Base-by-base conservation (phyloP, 2,888 invertebrate genomes). In the Crepidodera aurea region DNA sequence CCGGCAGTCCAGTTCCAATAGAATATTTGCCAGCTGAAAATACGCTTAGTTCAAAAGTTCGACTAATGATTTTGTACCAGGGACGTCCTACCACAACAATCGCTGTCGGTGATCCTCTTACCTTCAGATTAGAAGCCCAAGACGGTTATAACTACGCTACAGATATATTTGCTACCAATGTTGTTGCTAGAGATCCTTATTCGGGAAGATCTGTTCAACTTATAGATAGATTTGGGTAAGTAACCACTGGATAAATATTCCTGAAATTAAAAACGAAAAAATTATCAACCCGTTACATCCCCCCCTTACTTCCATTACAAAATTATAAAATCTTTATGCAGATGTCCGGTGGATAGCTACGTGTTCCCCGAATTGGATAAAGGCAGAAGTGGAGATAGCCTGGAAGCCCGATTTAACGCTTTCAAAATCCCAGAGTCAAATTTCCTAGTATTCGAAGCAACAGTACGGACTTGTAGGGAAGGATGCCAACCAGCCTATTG, bases 351-450 rank as follows among this genome's bases (percentile, higher is more conserved):
- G 0, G 94, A 95, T 80, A 91, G 92, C 13, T 94, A 91, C 75
- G 94, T 96, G 0, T 96, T 96, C 84, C 95, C 95, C 0, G 93
- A 94, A 76, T 79, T 96, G 70, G 94, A 94, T 77, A 89, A 92
- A 75, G 87, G 93, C 0, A 86, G 95, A 18, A 93, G 88, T 72
- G 91, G 93, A 0, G 94, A 94, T 75, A 93, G 92, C 2, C 82
- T 96, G 54, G 94, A 95, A 83, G 94, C 95, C 0, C 86, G 94
- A 73, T 96, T 96, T 79, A 94, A 95, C 79, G 95, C 95, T 0
- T 96, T 95, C 78, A 96, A 95, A 82, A 94, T 96, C 68, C 95
- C 95, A 0, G 95, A 95, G 82, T 95, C 95, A 0, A 95, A 95
- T 80, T 94, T 94, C 84, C 82, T 96, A 70, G 93, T 95, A 0